phyloP scores from a whole-genome alignment of 2,113 vertebrate species.

The Peromyscus polionotus region DNA sequence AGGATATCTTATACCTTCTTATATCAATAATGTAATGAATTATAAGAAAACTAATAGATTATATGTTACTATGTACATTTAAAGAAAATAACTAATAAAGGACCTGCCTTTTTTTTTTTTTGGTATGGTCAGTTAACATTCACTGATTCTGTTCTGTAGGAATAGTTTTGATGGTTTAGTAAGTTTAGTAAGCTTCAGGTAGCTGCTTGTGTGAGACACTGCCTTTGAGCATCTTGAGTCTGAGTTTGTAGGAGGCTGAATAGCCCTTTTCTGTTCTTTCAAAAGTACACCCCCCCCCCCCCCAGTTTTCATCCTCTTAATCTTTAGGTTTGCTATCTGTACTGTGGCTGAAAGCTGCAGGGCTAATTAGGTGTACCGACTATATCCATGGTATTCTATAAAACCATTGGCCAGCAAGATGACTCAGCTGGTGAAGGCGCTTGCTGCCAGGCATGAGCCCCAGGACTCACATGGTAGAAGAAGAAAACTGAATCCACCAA shows the following conservation, averaged over 20 bases:
- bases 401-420: neutral
- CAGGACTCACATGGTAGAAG: neutral
- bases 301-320: neutral
- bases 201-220: neutral
- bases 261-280: neutral
- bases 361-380: neutral
- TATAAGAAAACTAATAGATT: conserved; percentile 1
- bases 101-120: neutral
- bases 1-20: conserved; percentile 60
- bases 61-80: conserved; percentile 28
- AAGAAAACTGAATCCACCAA: neutral
- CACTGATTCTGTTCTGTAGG: neutral
- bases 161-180: neutral
- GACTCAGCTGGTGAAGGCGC: neutral
- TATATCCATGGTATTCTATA: conserved; percentile 6
- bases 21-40: conserved; percentile 14
- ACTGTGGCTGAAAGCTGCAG: neutral
- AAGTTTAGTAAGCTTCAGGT: neutral
- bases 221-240: neutral
- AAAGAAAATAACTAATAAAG: conserved; percentile 48
- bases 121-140: neutral
- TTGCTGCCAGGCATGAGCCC: neutral
- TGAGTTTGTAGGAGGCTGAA: conserved; percentile 31
- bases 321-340: neutral
- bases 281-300: no score